Conservation (phyloP, 2,797 vertebrate genomes). For the Hylomyscus alleni region DNA sequence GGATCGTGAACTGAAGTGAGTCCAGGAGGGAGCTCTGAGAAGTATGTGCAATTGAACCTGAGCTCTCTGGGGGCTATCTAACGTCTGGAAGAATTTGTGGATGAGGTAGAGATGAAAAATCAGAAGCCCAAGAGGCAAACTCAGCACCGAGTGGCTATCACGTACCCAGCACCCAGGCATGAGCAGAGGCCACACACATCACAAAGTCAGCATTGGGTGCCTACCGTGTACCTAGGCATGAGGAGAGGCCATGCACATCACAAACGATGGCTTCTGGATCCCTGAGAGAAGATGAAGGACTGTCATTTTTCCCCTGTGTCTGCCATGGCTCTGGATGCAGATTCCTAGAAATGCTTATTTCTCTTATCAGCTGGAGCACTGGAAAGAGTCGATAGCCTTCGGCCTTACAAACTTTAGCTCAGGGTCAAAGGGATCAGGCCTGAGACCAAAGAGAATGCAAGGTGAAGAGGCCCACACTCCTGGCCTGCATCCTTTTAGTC, state of each 20-base stretch:
- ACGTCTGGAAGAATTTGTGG: neutral
- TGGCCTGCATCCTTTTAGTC: neutral
- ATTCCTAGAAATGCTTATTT: neutral
- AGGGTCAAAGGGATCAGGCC: neutral
- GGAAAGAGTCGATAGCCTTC: neutral
- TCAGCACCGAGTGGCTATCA: neutral
- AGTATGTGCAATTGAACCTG: neutral
- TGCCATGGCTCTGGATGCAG: neutral
- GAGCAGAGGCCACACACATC: neutral
- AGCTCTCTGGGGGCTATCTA: neutral
- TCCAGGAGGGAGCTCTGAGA: neutral
- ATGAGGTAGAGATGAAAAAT: neutral
- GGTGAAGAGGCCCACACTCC: neutral
- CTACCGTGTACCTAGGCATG: neutral
- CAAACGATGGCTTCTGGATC: neutral
- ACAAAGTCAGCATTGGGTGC: neutral
- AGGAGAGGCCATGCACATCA: neutral
- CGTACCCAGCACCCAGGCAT: neutral
- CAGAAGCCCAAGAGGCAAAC: neutral
- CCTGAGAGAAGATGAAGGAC: neutral
- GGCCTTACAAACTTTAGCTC: constrained; percentile 18
- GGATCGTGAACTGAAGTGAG: neutral
- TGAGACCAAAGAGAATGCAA: constrained; percentile 52
- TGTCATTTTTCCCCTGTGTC: neutral
- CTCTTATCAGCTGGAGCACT: neutral